Conservation (phyloP, 1,140 invertebrate genomes). For the Drosophila sulfurigaster region DNA sequence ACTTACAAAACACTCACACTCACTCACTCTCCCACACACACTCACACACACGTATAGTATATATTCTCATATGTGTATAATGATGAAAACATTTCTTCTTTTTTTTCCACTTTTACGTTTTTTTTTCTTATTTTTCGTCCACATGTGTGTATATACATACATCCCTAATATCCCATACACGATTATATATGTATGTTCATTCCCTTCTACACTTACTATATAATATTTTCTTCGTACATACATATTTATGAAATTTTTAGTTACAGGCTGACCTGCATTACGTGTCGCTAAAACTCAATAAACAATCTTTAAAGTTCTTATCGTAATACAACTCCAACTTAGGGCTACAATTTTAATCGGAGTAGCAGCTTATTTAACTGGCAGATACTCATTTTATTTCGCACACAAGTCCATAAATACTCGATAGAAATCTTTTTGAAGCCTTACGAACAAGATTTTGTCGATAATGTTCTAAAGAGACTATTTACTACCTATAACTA, state of each 20-base stretch:
- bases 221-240: neutral
- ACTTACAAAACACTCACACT: conserved; percentile 22
- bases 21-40: neutral
- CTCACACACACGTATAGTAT: conserved; percentile 13
- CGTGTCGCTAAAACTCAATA: neutral
- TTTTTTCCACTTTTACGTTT: conserved; percentile 22
- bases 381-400: neutral
- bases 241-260: conserved; percentile 8
- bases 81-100: conserved; percentile 33
- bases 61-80: conserved; percentile 8
- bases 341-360: neutral
- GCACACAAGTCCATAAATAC: neutral
- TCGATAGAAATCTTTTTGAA: no score
- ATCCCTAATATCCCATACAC: neutral
- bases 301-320: neutral
- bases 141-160: conserved; percentile 7
- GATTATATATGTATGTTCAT: neutral
- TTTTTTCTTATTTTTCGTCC: conserved; percentile 11
- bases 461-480: no score
- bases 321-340: neutral
- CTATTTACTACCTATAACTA: no score
- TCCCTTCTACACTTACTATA: neutral
- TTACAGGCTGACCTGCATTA: conserved; percentile 9
- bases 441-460: no score
- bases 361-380: neutral